Conservation (phyloP, 2,113 vertebrate genomes). For the Epinephelus cyanopodus region DNA sequence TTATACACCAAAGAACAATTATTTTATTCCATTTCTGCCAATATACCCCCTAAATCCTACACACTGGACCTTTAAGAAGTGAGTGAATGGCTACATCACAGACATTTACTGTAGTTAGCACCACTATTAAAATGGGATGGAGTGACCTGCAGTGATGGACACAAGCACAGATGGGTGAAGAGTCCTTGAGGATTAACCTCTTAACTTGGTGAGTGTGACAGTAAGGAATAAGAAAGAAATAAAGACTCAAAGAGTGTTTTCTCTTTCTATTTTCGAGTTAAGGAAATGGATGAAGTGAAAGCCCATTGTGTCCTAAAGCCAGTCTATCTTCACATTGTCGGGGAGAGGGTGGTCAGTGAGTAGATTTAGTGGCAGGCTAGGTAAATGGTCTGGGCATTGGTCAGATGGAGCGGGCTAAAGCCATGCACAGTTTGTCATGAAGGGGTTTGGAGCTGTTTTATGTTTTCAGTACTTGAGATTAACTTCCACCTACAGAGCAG, state of each 20-base stretch:
- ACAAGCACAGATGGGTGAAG: background rate
- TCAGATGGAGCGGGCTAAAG: background rate
- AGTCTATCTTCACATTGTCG: conserved; percentile 68
- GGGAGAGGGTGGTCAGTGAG: conserved; percentile 30
- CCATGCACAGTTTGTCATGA: background rate
- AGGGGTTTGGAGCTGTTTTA: background rate
- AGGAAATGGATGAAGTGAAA: background rate
- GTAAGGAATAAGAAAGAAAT: background rate
- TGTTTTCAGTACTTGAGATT: background rate
- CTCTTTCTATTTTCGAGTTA: background rate
- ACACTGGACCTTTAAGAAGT: background rate
- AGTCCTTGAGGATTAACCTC: background rate
- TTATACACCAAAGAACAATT: too few species aligned
- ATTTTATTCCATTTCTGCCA: too few species aligned
- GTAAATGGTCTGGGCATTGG: background rate
- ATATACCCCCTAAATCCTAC: too few species aligned
- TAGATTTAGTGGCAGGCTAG: background rate
- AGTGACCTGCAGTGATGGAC: background rate
- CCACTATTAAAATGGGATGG: background rate
- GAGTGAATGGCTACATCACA: background rate
- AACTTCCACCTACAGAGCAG: background rate
- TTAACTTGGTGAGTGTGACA: background rate
- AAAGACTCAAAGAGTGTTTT: background rate
- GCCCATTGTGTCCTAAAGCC: conserved; percentile 39
- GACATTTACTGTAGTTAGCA: background rate